Evolutionary conservation across 2,888 invertebrate species (phyloP).

Genomic region (Pristionchus maxplancki): DNA sequence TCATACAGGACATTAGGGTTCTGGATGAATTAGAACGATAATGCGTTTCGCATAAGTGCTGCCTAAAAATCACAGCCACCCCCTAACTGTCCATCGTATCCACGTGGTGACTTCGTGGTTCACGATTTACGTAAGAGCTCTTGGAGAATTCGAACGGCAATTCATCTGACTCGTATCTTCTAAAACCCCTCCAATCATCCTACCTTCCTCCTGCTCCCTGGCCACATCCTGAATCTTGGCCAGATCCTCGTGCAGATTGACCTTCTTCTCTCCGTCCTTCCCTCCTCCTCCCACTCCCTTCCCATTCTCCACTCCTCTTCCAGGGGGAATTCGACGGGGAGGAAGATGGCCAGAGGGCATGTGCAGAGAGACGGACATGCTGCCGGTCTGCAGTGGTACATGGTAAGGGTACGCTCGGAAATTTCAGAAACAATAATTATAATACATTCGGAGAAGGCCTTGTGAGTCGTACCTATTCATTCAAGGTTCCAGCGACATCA

Average conservation of each 20-base stretch:
- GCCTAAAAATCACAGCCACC: too few species aligned
- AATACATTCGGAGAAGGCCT: too few species aligned
- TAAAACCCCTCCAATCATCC: not conserved
- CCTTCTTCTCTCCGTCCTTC: conserved; percentile 18
- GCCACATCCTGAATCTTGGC: conserved; percentile 42
- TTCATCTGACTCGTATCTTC: not conserved
- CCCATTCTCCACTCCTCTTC: not conserved
- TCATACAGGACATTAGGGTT: too few species aligned
- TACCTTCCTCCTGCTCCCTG: conserved; percentile 50
- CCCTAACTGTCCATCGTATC: too few species aligned
- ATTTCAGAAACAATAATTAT: too few species aligned
- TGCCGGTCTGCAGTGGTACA: not conserved
- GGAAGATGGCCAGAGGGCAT: conserved; percentile 36
- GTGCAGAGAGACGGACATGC: conserved; percentile 17
- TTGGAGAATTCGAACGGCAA: not conserved
- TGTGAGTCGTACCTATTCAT: too few species aligned
- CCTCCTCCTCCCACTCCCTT: not conserved
- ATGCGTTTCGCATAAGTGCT: too few species aligned
- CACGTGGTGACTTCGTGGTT: not conserved
- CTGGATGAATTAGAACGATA: too few species aligned
- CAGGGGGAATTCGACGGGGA: conserved; percentile 8
- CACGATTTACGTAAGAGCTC: not conserved
- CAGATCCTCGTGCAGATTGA: conserved; percentile 49
- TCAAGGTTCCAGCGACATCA: too few species aligned
- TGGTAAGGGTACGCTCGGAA: not conserved